Evolutionary conservation across 1,140 invertebrate species (phyloP).

Genomic region (Drosophila nannoptera): DNA sequence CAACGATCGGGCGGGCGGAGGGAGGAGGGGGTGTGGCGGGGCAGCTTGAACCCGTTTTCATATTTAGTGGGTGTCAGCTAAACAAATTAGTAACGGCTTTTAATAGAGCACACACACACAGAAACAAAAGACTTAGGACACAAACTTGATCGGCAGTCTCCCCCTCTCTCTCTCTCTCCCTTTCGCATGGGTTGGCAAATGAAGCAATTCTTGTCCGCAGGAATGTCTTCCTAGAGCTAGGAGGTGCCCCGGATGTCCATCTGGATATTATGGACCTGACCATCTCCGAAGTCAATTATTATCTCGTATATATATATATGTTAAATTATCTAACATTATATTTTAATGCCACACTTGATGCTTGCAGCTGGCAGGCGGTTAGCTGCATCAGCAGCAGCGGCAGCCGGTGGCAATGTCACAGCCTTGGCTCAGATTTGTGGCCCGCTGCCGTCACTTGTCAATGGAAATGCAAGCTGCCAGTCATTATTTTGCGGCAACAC

Average conservation of each 20-base stretch:
- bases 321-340: neutral
- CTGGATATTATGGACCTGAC: no score
- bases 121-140: no score
- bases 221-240: no score
- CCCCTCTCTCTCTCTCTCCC: no score
- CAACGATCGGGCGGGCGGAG: constrained; percentile 1
- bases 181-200: no score
- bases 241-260: no score
- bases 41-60: constrained; percentile 24
- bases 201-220: no score
- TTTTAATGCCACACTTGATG: neutral
- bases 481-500: constrained; percentile 27
- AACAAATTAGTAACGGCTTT: constrained; percentile 65
- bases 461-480: constrained; percentile 42
- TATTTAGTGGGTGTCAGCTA: constrained; percentile 65
- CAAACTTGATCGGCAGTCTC: no score
- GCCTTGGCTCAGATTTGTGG: constrained; percentile 18
- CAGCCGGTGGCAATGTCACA: constrained; percentile 12
- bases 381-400: neutral
- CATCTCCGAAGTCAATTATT: neutral
- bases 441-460: constrained; percentile 16
- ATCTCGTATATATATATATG: no score
- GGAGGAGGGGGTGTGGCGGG: neutral
- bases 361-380: neutral
- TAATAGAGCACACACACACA: constrained; percentile 37